Base-by-base conservation (phyloP, 2,113 vertebrate species). In the Capra hircus region DNA sequence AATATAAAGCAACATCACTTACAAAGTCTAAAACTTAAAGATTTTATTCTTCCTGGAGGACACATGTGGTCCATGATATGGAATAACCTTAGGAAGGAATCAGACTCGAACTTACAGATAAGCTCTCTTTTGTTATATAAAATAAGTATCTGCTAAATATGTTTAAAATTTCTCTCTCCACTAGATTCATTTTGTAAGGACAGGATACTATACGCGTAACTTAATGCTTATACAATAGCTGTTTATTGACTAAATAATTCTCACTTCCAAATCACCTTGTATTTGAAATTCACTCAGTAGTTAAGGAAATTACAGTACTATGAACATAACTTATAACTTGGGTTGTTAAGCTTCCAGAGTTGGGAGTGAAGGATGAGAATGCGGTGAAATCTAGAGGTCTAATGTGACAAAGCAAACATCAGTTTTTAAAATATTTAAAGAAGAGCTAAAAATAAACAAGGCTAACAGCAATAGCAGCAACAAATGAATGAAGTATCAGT, bases 101-200 rank as follows among this genome's bases (percentile, higher is more conserved):
- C 3, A 27, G 27, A 15, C 60, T 43, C 50, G 19, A 50, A 45
- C 1, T 36, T 13, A 43, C 0, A 1, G 28, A 10, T 19, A 59
- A 27, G 7, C 30, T 89, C 45, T 60, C 5, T 53, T 85, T 60
- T 19, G 23, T 80, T 14, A 85, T 0, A 30, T 57, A 36, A 81
- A 92, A 80, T 50, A 7, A 85, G 7, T 83, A 14, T 67, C 12
- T 67, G 27, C 23, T 27, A n/a, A 45, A 27, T 50, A 30, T 14
- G 19, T 33, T 57, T 55, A 78, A 19, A n/a, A 4, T 43, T 90
- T 93, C 27, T 82, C 15, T 53, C 27, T 16, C 40, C 28, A 43
- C 1, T 19, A 55, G n/a, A 40, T 43, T 71, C 2, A 3, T 28
- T 94, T 27, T 36, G 2, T 64, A 45, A 92, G 60, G 12, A 48